Conservation (phyloP, 1,140 invertebrate species). For the Neuroterus valhalla region DNA sequence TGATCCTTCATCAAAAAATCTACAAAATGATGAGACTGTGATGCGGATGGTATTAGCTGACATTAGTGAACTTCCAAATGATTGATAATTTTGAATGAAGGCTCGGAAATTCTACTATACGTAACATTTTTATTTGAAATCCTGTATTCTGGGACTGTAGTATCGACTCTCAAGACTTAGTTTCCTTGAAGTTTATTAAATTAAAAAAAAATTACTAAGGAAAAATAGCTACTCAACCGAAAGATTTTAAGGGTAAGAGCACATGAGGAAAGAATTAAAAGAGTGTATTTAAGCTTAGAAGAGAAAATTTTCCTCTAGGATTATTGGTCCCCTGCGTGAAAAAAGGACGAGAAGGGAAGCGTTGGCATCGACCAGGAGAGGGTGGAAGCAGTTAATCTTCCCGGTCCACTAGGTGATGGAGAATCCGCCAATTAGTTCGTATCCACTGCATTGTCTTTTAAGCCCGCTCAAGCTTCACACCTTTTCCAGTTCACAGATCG, state of each 20-base stretch:
- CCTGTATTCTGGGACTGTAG: too few relatives aligned
- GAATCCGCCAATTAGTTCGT: constrained; percentile 72
- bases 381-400: constrained; percentile 66
- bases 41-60: too few relatives aligned
- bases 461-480: constrained; percentile 51
- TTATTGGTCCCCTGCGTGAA: constrained; percentile 45
- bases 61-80: too few relatives aligned
- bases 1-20: too few relatives aligned
- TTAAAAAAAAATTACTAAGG: too few relatives aligned
- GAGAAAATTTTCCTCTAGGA: constrained; percentile 43
- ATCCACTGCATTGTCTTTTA: constrained; percentile 66
- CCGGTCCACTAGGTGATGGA: constrained; percentile 67
- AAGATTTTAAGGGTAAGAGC: constrained; percentile 8
- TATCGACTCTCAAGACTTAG: too few relatives aligned
- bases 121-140: too few relatives aligned
- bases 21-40: too few relatives aligned
- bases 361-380: background rate
- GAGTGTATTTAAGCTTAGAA: constrained; percentile 51
- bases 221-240: background rate
- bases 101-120: too few relatives aligned
- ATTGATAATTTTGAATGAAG: too few relatives aligned
- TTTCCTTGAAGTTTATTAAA: too few relatives aligned
- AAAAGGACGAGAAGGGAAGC: constrained; percentile 40
- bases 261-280: constrained; percentile 41
- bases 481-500: constrained; percentile 49